Conservation (phyloP, 37 sponge, comb jelly and placozoan genomes). For the Dysidea cf. avara region DNA sequence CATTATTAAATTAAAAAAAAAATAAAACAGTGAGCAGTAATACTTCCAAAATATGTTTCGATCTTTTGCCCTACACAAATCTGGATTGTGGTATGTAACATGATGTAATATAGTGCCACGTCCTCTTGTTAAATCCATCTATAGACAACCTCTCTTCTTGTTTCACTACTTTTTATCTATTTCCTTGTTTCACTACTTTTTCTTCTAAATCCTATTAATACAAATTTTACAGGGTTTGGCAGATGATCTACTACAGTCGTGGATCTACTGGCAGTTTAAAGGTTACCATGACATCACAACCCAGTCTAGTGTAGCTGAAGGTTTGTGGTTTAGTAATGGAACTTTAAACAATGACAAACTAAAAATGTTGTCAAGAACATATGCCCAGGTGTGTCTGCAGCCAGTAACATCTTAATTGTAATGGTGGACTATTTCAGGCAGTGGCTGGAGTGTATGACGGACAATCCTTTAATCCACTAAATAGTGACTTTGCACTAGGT, state of each 20-base stretch:
- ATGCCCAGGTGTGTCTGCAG: conserved; percentile 51
- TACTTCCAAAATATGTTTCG: no score
- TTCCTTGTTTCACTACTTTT: no score
- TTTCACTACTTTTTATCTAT: no score
- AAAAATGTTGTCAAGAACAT: conserved; percentile 60
- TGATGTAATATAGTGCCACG: no score
- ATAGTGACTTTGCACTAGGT: conserved; percentile 30
- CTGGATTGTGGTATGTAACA: no score
- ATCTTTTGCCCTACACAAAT: not conserved
- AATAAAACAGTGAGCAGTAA: no score
- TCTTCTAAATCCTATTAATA: not conserved
- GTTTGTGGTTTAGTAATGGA: conserved; percentile 66
- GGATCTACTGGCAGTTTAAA: conserved; percentile 79
- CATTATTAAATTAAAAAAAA: no score
- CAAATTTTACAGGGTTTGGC: conserved; percentile 38
- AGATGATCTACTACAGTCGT: conserved; percentile 54
- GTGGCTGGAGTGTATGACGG: conserved; percentile 52
- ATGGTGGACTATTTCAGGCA: conserved; percentile 27
- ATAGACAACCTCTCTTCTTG: no score
- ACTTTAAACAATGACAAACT: conserved; percentile 48
- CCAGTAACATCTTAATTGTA: not conserved
- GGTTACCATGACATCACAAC: conserved; percentile 69
- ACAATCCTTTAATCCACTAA: conserved; percentile 42
- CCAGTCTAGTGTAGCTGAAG: conserved; percentile 47
- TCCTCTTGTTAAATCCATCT: no score